phyloP scores from a whole-genome alignment of 2,797 vertebrate genomes.

The Smutsia temminckii region DNA sequence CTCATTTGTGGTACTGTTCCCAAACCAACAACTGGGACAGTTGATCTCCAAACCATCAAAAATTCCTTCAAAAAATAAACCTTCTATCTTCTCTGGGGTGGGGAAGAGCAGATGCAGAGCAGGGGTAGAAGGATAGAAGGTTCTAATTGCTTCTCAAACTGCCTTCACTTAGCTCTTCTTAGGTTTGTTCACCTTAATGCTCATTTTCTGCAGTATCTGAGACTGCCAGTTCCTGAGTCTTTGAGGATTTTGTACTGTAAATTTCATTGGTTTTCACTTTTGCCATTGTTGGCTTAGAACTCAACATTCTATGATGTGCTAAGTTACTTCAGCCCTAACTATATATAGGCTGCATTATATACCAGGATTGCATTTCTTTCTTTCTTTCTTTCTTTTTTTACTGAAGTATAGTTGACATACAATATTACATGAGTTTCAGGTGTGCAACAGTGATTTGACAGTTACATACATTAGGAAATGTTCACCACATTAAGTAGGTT shows the following conservation, averaged over 20 bases:
- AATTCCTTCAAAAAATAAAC: background rate
- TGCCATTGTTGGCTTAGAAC: background rate
- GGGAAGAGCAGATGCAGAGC: background rate
- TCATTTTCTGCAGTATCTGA: background rate
- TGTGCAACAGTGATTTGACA: too few relatives aligned
- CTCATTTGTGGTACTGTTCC: background rate
- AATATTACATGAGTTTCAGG: too few relatives aligned
- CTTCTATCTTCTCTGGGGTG: background rate
- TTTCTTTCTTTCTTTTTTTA: background rate
- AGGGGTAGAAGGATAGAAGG: background rate
- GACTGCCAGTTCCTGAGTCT: background rate
- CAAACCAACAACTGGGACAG: background rate
- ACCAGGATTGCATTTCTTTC: background rate
- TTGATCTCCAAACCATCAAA: background rate
- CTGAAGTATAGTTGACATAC: too few relatives aligned
- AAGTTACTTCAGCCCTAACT: background rate
- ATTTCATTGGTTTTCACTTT: constrained; percentile 4
- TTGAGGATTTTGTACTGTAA: background rate
- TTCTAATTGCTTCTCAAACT: background rate
- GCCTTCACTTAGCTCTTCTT: background rate
- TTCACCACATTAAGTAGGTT: too few relatives aligned
- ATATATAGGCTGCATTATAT: background rate
- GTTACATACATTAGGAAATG: too few relatives aligned
- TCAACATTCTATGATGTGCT: background rate
- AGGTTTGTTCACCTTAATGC: background rate